Evolutionary conservation across 2,113 vertebrate species (phyloP), one percentile per base, ranked within the genome.

Genomic region (Puma concolor): DNA sequence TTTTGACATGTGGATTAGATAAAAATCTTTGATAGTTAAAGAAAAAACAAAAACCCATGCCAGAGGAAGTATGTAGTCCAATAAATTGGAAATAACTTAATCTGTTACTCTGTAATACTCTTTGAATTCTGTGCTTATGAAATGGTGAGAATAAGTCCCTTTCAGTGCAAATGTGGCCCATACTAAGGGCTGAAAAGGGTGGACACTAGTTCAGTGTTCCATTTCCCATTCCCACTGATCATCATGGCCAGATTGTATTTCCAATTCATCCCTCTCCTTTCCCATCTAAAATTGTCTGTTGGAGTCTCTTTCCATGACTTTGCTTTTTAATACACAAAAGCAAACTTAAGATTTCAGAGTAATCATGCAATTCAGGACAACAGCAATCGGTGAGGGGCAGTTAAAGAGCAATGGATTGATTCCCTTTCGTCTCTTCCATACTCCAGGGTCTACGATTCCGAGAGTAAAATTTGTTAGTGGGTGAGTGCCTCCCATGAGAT

Each of bases 231-330:
- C 13, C 54, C 38, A 82, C 17, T 52, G 76, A 50, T 63, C 25
- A 17, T 72, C 11, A 1, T 19, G 11, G 50, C 31, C 66, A 95
- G 71, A 85, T 48, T 71, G 25, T 38, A 63, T 52, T 88, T 91
- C 63, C 27, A 93, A 66, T 36, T 83, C 87, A 60, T 79, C 54
- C 76, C 79, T 36, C 25, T 84, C 17, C 48, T 60, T 94, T 74
- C 33, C 3, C 66, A 76, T 84, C 48, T 88, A 17, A 81, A 89
- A 92, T 63, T 48, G 48, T 57, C 33, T 25, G 25, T 16, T n/a
- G 14, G 41, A 16, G 5, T 95, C 82, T 93, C 25, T n/a, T 95
- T 67, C 63, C 27, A 38, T 76, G 69, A 88, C 91, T 94, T 95
- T 72, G 29, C 44, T 94, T 89, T 91, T 88, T 48, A 79, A 84